These are phyloP conservation scores for Eptesicus fuscus DNA, from an alignment of 2,113 vertebrate genomes.

Conservation along the genomic window DNA sequence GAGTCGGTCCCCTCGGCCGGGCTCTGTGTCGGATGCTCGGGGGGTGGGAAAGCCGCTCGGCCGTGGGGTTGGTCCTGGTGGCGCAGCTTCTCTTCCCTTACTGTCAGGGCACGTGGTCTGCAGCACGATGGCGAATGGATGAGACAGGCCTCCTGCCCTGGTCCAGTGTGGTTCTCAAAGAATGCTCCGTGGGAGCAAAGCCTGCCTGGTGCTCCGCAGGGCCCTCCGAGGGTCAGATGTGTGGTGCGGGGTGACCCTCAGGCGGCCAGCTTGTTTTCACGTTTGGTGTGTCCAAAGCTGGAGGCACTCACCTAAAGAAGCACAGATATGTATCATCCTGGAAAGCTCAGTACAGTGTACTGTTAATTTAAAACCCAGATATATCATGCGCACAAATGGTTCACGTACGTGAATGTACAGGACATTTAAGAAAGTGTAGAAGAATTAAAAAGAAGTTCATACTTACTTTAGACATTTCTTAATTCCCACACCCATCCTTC, in stretches of 20 bases:
- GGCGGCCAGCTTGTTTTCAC: background rate
- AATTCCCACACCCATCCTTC: background rate
- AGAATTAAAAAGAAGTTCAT: background rate
- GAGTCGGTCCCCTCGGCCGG: background rate
- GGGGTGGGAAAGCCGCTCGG: background rate
- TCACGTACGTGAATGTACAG: background rate
- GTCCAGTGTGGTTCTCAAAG: fast-evolving
- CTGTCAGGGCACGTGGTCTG: fast-evolving
- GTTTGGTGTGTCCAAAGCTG: background rate
- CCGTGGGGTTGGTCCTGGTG: background rate
- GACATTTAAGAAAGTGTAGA: background rate
- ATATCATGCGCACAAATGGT: background rate
- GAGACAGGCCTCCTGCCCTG: background rate
- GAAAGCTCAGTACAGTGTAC: background rate
- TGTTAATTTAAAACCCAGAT: background rate
- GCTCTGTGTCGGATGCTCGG: background rate
- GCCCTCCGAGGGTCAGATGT: background rate
- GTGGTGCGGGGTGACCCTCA: background rate
- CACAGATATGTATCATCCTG: background rate
- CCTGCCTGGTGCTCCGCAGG: background rate
- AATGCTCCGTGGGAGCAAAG: background rate
- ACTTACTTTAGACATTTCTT: background rate
- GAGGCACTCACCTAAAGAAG: background rate
- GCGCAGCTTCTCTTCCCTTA: background rate
- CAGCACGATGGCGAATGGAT: fast-evolving